Evolutionary conservation across 2,113 vertebrate species (phyloP).

Genomic region (Panthera leo): DNA sequence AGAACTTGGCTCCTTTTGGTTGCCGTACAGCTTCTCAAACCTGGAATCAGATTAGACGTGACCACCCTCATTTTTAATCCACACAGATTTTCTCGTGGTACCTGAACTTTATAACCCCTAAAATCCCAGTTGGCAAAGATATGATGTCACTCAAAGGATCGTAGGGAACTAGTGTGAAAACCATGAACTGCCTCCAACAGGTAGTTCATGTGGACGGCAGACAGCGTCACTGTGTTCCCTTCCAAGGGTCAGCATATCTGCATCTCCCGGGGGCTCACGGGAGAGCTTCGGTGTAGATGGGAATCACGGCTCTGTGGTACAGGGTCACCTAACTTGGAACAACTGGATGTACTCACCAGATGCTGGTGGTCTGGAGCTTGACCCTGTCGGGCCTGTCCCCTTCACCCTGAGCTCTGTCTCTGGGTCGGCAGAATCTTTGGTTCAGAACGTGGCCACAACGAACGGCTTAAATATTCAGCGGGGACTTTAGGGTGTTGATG

Average conservation of each 20-base stretch:
- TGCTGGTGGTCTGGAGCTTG: not conserved
- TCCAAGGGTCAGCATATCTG: not conserved
- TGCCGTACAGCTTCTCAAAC: not conserved
- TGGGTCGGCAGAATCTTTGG: not conserved
- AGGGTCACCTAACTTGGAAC: not conserved
- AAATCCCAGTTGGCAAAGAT: not conserved
- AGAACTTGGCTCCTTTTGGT: not conserved
- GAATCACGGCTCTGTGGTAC: not conserved
- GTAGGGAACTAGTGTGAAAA: not conserved
- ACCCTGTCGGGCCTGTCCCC: not conserved
- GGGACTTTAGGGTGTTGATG: not conserved
- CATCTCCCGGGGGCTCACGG: not conserved
- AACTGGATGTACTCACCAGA: not conserved
- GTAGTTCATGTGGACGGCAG: not conserved
- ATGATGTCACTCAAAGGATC: not conserved
- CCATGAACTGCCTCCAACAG: too few relatives aligned
- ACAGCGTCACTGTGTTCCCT: not conserved
- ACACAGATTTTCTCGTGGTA: not conserved
- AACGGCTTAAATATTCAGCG: not conserved
- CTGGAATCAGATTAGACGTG: not conserved
- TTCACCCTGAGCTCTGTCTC: not conserved
- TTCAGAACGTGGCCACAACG: not conserved
- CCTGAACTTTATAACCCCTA: not conserved
- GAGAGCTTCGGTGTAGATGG: not conserved
- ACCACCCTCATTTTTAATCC: not conserved